A percentile compares a stretch with the other conserved stretches of the same genome.
phyloP scores from a whole-genome alignment of 2,888 invertebrate genomes.

The Empis livida region DNA sequence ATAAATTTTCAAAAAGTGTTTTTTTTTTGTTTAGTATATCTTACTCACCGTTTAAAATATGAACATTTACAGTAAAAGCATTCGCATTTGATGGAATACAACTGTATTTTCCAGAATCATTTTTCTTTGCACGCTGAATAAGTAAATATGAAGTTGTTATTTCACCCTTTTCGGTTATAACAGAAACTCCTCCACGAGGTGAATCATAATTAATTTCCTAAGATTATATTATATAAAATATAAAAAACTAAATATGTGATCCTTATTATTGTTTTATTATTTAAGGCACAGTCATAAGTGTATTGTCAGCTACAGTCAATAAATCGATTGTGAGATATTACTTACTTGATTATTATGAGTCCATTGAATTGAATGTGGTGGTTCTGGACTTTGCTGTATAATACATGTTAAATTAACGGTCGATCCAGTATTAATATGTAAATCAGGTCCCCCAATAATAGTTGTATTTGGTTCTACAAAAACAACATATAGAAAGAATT shows the following conservation, averaged over 20 bases:
- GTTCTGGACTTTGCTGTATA: conserved; percentile 76
- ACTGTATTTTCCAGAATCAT: conserved; percentile 73
- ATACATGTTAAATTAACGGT: conserved; percentile 70
- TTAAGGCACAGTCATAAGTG: too few species aligned
- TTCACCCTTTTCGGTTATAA: conserved; percentile 80
- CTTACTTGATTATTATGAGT: conserved; percentile 73
- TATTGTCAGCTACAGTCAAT: too few species aligned
- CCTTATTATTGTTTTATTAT: too few species aligned
- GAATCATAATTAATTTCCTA: conserved; percentile 85
- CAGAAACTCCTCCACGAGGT: conserved; percentile 72
- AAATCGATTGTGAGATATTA: too few species aligned
- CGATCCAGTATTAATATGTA: conserved; percentile 68
- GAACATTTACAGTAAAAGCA: conserved; percentile 67
- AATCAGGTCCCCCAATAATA: conserved; percentile 62
- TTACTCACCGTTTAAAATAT: conserved; percentile 68
- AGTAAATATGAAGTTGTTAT: conserved; percentile 73
- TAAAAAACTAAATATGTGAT: too few species aligned
- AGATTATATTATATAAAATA: conserved; percentile 8
- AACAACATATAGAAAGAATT: not conserved
- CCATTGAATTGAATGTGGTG: conserved; percentile 77
- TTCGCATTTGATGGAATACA: conserved; percentile 80
- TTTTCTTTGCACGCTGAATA: conserved; percentile 61
- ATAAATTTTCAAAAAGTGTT: too few species aligned
- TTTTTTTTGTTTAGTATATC: too few species aligned
- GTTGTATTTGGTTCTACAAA: conserved; percentile 56